Conservation (phyloP, 2,888 invertebrate genomes). For the Serripes groenlandicus region DNA sequence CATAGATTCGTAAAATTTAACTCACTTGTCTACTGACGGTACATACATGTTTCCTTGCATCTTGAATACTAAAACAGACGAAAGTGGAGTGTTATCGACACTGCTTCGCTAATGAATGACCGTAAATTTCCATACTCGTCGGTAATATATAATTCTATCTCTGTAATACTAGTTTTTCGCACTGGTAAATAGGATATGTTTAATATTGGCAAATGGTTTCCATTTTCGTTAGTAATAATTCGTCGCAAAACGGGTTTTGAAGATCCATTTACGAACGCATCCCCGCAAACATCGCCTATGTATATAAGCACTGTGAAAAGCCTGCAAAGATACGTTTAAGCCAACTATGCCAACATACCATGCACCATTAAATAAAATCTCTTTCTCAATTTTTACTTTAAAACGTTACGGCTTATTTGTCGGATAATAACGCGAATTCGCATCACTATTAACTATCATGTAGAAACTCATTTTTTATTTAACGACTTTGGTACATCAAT, state of each 20-base stretch:
- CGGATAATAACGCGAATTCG: constrained; percentile 24
- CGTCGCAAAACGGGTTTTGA: constrained; percentile 25
- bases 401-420: constrained; percentile 28
- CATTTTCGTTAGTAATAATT: constrained; percentile 7
- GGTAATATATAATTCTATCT: constrained; percentile 38
- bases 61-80: not conserved
- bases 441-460: constrained; percentile 31
- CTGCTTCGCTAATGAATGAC: constrained; percentile 29
- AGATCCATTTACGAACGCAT: constrained; percentile 27
- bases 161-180: constrained; percentile 16
- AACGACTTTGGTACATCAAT: not conserved
- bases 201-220: not conserved
- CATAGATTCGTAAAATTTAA: constrained; percentile 23
- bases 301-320: too few species aligned
- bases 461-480: constrained; percentile 27
- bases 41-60: constrained; percentile 3
- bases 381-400: constrained; percentile 14
- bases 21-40: constrained; percentile 28
- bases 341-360: constrained; percentile 25
- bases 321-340: too few species aligned
- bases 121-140: constrained; percentile 8
- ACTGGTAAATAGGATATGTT: constrained; percentile 29
- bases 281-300: constrained; percentile 41
- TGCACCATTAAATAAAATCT: not conserved
- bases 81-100: constrained; percentile 40